A percentile compares a stretch with the other conserved stretches of the same genome.
Evolutionary conservation across 2,113 vertebrate species (phyloP).

Genomic region (Xenopus borealis): DNA sequence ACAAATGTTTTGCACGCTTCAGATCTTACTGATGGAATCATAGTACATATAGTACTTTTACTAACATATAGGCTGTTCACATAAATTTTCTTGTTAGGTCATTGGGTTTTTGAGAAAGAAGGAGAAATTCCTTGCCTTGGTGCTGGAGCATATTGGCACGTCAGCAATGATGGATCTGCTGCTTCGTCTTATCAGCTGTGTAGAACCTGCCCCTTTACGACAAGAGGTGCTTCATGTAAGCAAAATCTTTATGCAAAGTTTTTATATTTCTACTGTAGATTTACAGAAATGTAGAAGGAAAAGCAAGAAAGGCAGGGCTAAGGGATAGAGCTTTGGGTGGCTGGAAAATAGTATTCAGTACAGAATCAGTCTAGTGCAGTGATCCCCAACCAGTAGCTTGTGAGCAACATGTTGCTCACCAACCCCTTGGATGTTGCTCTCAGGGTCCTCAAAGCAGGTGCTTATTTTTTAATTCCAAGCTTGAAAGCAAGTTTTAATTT

Average conservation of each 20-base stretch:
- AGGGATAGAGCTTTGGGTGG: background rate
- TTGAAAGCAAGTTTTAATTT: too few relatives aligned
- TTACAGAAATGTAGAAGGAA: background rate
- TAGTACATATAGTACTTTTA: background rate
- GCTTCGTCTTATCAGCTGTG: slow-evolving; percentile 90
- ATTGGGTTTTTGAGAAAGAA: slow-evolving; percentile 88
- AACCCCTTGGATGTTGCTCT: too few relatives aligned
- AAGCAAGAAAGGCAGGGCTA: background rate
- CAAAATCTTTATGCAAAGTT: background rate
- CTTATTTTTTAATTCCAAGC: too few relatives aligned
- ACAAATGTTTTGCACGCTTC: background rate
- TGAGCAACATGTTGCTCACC: too few relatives aligned
- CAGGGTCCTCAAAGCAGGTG: too few relatives aligned
- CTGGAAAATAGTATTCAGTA: background rate
- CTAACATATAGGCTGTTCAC: too few relatives aligned
- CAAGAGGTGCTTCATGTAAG: slow-evolving; percentile 90
- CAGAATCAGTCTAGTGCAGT: too few relatives aligned
- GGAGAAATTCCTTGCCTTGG: slow-evolving; percentile 81
- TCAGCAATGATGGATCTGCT: slow-evolving; percentile 97
- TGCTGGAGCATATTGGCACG: slow-evolving; percentile 89
- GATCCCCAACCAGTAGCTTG: too few relatives aligned
- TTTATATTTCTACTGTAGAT: background rate
- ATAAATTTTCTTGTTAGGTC: slow-evolving; percentile 64
- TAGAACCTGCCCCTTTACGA: slow-evolving; percentile 83
- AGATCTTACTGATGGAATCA: background rate